phyloP scores from a whole-genome alignment of 2,888 invertebrate species.

The Macrosoma leucophasiata region DNA sequence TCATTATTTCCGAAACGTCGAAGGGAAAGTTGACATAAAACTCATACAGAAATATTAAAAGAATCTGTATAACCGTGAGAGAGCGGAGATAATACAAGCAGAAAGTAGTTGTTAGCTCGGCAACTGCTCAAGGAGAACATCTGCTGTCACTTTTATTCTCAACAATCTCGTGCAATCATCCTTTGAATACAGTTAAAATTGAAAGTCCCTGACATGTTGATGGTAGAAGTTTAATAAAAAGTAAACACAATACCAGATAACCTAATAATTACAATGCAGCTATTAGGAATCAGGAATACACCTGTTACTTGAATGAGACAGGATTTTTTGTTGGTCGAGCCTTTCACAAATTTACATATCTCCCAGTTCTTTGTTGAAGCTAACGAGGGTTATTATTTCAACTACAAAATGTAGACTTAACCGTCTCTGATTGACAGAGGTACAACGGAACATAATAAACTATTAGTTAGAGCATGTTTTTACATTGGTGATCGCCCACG shows the following conservation, averaged over 20 bases:
- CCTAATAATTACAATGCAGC: conserved; percentile 48
- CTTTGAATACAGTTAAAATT: no score
- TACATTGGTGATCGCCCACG: conserved; percentile 32
- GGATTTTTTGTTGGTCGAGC: conserved; percentile 58
- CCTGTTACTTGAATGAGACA: conserved; percentile 60
- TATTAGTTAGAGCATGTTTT: conserved; percentile 42
- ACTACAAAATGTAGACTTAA: conserved; percentile 64
- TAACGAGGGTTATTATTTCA: conserved; percentile 69
- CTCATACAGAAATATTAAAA: no score
- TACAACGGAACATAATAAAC: conserved; percentile 45
- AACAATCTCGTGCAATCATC: no score
- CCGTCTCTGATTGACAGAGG: conserved; percentile 64
- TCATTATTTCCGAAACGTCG: no score
- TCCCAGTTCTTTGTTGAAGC: conserved; percentile 55
- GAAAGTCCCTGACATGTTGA: conserved; percentile 56
- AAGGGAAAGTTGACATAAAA: no score
- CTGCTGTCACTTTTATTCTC: no score
- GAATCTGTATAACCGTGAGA: no score
- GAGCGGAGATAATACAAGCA: no score
- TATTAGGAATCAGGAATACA: conserved; percentile 65
- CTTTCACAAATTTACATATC: conserved; percentile 69
- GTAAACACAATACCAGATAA: conserved; percentile 43
- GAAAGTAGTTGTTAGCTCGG: no score
- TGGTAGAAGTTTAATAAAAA: conserved; percentile 47
- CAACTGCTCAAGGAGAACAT: no score